These are phyloP conservation scores for Esperia sulphurella DNA, from an alignment of 2,888 invertebrate species.

Conservation along the genomic window DNA sequence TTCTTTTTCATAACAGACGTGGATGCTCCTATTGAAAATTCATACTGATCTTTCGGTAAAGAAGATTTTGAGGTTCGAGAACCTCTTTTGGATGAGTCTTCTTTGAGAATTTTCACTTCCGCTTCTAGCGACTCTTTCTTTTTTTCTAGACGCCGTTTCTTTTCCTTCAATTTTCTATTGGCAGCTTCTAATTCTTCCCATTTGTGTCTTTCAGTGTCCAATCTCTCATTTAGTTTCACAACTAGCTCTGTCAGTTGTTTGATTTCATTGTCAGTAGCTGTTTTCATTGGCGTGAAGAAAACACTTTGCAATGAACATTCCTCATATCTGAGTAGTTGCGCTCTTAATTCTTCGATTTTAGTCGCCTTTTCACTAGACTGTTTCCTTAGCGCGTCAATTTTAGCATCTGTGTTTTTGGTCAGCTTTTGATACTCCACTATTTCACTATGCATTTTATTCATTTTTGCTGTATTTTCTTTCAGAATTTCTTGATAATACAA, in stretches of 20 bases:
- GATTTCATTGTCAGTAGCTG: slow-evolving; percentile 81
- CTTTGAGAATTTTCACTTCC: slow-evolving; percentile 36
- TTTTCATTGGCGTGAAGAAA: slow-evolving; percentile 73
- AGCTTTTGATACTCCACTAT: slow-evolving; percentile 59
- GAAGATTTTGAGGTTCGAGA: slow-evolving; percentile 50
- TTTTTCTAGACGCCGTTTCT: slow-evolving; percentile 54
- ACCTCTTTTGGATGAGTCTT: slow-evolving; percentile 39
- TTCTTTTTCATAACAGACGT: slow-evolving; percentile 35
- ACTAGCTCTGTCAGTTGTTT: slow-evolving; percentile 80
- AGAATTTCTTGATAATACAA: slow-evolving; percentile 69
- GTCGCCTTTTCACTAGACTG: slow-evolving; percentile 65
- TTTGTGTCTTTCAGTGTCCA: slow-evolving; percentile 79
- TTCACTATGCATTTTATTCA: slow-evolving; percentile 66
- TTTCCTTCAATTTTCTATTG: slow-evolving; percentile 78
- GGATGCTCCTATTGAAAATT: slow-evolving; percentile 20
- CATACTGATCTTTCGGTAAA: slow-evolving; percentile 33
- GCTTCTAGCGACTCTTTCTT: slow-evolving; percentile 42
- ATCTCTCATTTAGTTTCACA: slow-evolving; percentile 73
- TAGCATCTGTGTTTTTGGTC: slow-evolving; percentile 66
- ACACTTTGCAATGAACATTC: slow-evolving; percentile 71
- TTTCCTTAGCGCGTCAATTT: slow-evolving; percentile 69
- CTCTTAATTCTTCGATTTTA: slow-evolving; percentile 68
- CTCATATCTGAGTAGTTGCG: slow-evolving; percentile 63
- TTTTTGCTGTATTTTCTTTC: slow-evolving; percentile 68
- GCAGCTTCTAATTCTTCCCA: slow-evolving; percentile 78